Conservation (phyloP, 2,113 vertebrate genomes). For the Petromus typicus region DNA sequence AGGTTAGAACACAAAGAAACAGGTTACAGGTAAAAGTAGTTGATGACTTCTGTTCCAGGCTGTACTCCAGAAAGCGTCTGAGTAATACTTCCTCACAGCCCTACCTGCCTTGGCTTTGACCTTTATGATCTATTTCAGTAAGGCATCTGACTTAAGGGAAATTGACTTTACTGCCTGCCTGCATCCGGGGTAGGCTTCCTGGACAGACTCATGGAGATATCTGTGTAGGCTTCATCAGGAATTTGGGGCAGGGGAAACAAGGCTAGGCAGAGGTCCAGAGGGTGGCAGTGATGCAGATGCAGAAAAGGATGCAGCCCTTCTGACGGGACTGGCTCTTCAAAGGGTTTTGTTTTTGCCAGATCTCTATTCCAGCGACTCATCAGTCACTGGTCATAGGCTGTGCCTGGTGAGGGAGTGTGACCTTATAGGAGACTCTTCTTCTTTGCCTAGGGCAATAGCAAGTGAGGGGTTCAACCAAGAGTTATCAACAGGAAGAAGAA, state of each 20-base stretch:
- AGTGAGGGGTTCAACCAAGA: background rate
- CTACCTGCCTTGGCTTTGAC: background rate
- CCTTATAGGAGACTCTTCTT: background rate
- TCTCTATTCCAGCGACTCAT: background rate
- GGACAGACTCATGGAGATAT: background rate
- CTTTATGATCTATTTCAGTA: background rate
- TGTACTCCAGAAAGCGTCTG: background rate
- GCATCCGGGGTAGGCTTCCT: background rate
- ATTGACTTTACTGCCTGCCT: background rate
- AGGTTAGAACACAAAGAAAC: conserved; percentile 21
- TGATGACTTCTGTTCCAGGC: background rate
- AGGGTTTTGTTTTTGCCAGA: background rate
- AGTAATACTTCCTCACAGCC: background rate
- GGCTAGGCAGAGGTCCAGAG: background rate
- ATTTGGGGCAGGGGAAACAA: background rate
- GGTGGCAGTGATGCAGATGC: background rate
- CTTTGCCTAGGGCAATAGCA: background rate
- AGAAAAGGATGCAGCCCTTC: background rate
- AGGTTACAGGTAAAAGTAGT: conserved; percentile 38
- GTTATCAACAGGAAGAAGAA: background rate
- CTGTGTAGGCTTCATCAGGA: background rate
- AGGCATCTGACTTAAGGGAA: background rate
- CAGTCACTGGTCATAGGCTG: background rate
- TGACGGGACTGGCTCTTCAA: background rate
- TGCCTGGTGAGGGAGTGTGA: background rate